phyloP scores from a whole-genome alignment of 2,888 invertebrate genomes.

The Keiferia lycopersicella region DNA sequence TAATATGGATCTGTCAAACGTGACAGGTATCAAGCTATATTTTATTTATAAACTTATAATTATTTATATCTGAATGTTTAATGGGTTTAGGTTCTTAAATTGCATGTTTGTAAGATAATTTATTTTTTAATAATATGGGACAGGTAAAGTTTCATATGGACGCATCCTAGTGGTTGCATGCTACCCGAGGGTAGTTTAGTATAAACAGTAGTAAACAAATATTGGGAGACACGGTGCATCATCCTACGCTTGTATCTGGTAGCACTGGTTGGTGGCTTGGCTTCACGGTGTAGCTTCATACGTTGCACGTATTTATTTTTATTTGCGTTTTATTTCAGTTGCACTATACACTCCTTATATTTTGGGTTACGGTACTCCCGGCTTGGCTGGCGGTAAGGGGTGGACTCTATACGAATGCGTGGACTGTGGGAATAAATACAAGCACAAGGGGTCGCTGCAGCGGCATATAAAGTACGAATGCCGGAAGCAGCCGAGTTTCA shows the following conservation, averaged over 20 bases:
- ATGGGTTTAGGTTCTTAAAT: conserved; percentile 28
- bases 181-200: conserved; percentile 44
- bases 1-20: too few species aligned
- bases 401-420: conserved; percentile 83
- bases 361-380: conserved; percentile 75
- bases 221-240: conserved; percentile 82
- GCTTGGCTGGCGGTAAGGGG: conserved; percentile 71
- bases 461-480: conserved; percentile 90
- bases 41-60: too few species aligned
- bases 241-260: conserved; percentile 67
- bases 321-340: conserved; percentile 80
- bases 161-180: conserved; percentile 54
- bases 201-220: conserved; percentile 58
- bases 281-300: conserved; percentile 61
- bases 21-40: too few species aligned
- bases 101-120: conserved; percentile 15
- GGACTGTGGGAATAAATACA: conserved; percentile 91
- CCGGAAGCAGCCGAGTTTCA: conserved; percentile 85
- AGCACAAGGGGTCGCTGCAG: conserved; percentile 88
- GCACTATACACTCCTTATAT: conserved; percentile 81
- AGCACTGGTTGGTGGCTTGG: conserved; percentile 75
- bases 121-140: background rate
- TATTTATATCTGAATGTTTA: conserved; percentile 21
- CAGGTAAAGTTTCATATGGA: conserved; percentile 36
- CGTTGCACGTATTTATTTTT: conserved; percentile 77